Evolutionary conservation across 1,140 invertebrate species (phyloP).

Genomic region (Trissolcus basalis): DNA sequence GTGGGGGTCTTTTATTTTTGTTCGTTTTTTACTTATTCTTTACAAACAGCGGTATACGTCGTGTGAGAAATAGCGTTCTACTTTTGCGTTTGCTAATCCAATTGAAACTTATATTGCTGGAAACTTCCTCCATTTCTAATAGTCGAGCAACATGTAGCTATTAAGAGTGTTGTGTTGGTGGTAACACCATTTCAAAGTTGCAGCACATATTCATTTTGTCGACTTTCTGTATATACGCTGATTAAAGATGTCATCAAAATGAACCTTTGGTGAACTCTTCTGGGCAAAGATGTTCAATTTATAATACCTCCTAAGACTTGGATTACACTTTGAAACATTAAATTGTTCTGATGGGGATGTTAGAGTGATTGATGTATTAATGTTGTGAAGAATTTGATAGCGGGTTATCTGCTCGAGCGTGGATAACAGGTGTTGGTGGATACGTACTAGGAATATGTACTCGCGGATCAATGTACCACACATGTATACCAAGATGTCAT

Average conservation of each 20-base stretch:
- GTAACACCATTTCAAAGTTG: constrained; percentile 55
- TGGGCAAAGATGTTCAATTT: constrained; percentile 32
- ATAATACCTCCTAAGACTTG: constrained; percentile 25
- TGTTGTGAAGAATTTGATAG: constrained; percentile 33
- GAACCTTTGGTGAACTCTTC: constrained; percentile 47
- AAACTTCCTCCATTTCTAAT: constrained; percentile 61
- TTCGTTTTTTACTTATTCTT: constrained; percentile 43
- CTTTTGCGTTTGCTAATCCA: constrained; percentile 60
- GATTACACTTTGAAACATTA: constrained; percentile 38
- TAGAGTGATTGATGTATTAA: constrained; percentile 40
- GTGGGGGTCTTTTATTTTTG: constrained; percentile 12
- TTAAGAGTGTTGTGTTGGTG: constrained; percentile 42
- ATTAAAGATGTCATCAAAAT: constrained; percentile 52
- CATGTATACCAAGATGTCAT: too few relatives aligned
- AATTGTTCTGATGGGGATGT: constrained; percentile 44
- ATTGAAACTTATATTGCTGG: constrained; percentile 61
- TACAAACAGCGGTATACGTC: constrained; percentile 51
- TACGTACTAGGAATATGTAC: not conserved
- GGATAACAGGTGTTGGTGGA: constrained; percentile 1
- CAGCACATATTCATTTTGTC: constrained; percentile 53
- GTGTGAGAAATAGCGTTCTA: constrained; percentile 49
- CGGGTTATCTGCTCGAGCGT: constrained; percentile 2
- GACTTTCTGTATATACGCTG: constrained; percentile 32
- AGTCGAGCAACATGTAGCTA: constrained; percentile 57
- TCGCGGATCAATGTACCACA: too few relatives aligned